A percentile compares a stretch with the other conserved stretches of the same genome.
Evolutionary conservation across 2,888 invertebrate species (phyloP).

Genomic region (Drosophila infuscata): DNA sequence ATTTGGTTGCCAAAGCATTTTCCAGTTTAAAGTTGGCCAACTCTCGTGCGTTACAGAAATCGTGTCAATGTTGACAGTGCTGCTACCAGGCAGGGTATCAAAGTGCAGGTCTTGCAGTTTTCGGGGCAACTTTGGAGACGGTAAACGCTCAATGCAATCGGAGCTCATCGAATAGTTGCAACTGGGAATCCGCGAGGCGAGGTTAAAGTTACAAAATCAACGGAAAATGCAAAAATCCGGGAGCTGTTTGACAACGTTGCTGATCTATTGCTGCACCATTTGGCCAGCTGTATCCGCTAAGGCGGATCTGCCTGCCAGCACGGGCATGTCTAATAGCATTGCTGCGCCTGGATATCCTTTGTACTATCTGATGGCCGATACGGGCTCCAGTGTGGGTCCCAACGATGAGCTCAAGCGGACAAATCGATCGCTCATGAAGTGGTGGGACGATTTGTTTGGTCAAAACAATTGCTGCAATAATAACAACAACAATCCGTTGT

Average conservation of each 20-base stretch:
- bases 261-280: conserved; percentile 7
- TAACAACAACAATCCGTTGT: conserved; percentile 30
- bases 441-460: conserved; percentile 68
- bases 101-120: conserved; percentile 49
- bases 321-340: conserved; percentile 38
- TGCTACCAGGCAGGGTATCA: conserved; percentile 16
- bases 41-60: not conserved
- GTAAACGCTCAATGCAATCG: conserved; percentile 47
- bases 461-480: conserved; percentile 60
- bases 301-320: not conserved
- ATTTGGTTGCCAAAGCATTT: not conserved
- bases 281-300: conserved; percentile 6
- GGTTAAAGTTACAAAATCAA: conserved; percentile 56
- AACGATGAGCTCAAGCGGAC: conserved; percentile 63
- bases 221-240: conserved; percentile 51
- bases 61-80: not conserved
- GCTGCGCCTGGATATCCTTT: conserved; percentile 54
- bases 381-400: conserved; percentile 63
- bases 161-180: conserved; percentile 58
- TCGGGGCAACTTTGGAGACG: conserved; percentile 13
- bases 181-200: conserved; percentile 57
- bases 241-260: conserved; percentile 14
- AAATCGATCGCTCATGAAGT: conserved; percentile 72
- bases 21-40: not conserved
- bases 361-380: conserved; percentile 71